Percentiles rank a stretch among this genome's conserved stretches.
phyloP scores from a whole-genome alignment of 2,797 vertebrate species.

The Sebastes iracundus region DNA sequence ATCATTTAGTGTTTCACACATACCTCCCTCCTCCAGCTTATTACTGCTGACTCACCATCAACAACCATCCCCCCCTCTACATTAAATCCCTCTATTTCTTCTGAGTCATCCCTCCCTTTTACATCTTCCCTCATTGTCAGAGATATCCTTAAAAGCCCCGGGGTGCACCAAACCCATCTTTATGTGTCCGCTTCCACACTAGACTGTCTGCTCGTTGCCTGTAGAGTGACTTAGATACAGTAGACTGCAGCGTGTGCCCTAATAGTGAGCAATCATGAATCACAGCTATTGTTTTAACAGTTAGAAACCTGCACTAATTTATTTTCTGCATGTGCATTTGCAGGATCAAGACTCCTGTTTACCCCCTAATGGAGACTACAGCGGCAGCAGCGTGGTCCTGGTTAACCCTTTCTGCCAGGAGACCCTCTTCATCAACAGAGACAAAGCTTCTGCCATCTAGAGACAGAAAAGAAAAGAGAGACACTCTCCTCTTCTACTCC shows the following conservation, averaged over 20 bases:
- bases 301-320: neutral
- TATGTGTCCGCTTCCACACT: neutral
- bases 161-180: constrained; percentile 17
- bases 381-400: constrained; percentile 93
- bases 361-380: constrained; percentile 96
- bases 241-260: constrained; percentile 28
- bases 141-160: constrained; percentile 39
- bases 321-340: constrained; percentile 30
- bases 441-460: constrained; percentile 94
- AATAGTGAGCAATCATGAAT: constrained; percentile 24
- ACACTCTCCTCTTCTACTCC: constrained; percentile 27
- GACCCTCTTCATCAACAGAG: constrained; percentile 92
- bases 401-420: constrained; percentile 99
- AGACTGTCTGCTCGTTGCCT: neutral
- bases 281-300: constrained; percentile 19
- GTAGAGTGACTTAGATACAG: constrained; percentile 41
- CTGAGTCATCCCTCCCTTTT: constrained; percentile 61
- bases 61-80: constrained; percentile 23
- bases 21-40: constrained; percentile 50
- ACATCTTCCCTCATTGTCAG: constrained; percentile 30
- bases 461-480: constrained; percentile 73
- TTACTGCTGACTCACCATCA: constrained; percentile 71
- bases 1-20: constrained; percentile 45
- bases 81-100: constrained; percentile 30
- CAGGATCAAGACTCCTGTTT: constrained; percentile 91